A percentile compares a stretch with the other conserved stretches of the same genome.
Conservation (phyloP, 1,140 invertebrate species). For the Drepana arcuata region DNA sequence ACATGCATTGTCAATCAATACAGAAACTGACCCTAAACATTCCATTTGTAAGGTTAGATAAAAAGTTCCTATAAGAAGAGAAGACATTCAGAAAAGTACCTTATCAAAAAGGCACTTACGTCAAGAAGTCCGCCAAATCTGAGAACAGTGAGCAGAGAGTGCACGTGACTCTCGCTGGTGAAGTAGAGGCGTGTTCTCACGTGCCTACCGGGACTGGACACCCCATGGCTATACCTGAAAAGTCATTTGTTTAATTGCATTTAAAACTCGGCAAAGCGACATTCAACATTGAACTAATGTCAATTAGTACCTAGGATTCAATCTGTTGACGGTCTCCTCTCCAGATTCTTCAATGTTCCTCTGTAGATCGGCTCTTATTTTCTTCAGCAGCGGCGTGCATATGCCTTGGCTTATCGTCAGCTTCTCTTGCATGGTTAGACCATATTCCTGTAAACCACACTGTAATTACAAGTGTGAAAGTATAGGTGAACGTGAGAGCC, state of each 20-base stretch:
- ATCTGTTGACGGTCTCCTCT: constrained; percentile 93
- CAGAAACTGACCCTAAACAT: too few species aligned
- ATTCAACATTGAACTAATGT: too few species aligned
- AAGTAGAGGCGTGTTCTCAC: constrained; percentile 98
- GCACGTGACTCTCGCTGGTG: constrained; percentile 99
- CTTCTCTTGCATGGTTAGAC: constrained; percentile 95
- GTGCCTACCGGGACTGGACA: constrained; percentile 97
- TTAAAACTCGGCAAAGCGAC: neutral
- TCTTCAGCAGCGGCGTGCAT: constrained; percentile 95
- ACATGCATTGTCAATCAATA: too few species aligned
- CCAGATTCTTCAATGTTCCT: constrained; percentile 91
- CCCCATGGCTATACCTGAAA: constrained; percentile 95
- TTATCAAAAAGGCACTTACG: too few species aligned
- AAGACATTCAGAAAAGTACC: too few species aligned
- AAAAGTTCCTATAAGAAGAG: too few species aligned
- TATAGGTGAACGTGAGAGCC: too few species aligned
- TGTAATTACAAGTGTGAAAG: too few species aligned
- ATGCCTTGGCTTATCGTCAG: constrained; percentile 97
- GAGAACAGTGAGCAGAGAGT: constrained; percentile 96
- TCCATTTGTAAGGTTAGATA: too few species aligned
- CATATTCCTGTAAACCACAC: constrained; percentile 92
- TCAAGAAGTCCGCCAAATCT: constrained; percentile 94
- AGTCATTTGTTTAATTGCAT: neutral
- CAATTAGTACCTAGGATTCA: constrained; percentile 95
- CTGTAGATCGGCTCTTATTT: constrained; percentile 96